Conservation (phyloP, 92 coral and sea anemone genomes). For the Umimayanthus chanpuru region DNA sequence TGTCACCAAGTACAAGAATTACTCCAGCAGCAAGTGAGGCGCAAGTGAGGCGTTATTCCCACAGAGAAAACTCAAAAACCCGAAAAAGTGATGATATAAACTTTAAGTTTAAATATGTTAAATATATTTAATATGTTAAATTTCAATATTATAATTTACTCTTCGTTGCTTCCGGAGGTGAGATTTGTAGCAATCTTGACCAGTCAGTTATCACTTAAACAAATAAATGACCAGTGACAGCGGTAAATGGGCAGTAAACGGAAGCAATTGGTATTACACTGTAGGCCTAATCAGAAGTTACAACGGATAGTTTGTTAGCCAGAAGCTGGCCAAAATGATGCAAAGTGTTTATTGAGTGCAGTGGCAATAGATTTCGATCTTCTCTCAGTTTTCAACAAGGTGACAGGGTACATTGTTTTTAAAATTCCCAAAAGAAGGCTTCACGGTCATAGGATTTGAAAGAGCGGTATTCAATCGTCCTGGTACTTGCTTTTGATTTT, state of each 20-base stretch:
- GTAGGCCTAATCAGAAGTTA: neutral
- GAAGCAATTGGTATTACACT: neutral
- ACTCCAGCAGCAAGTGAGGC: slow-evolving; percentile 43
- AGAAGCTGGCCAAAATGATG: neutral
- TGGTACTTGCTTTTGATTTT: too few relatives aligned
- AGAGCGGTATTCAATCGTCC: too few relatives aligned
- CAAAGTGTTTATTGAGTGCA: neutral
- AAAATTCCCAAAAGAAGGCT: too few relatives aligned
- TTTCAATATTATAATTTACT: too few relatives aligned
- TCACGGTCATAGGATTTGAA: too few relatives aligned
- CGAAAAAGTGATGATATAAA: neutral
- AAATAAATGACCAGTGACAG: too few relatives aligned
- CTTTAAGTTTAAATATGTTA: too few relatives aligned
- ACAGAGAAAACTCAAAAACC: neutral
- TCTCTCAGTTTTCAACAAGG: too few relatives aligned
- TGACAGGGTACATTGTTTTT: neutral
- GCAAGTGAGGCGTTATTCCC: slow-evolving; percentile 14
- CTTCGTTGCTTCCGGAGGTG: too few relatives aligned
- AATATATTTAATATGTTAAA: too few relatives aligned
- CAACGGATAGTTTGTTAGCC: neutral
- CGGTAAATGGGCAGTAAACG: slow-evolving; percentile 10
- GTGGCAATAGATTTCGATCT: neutral
- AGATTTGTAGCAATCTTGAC: too few relatives aligned
- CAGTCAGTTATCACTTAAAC: too few relatives aligned
- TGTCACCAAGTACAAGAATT: slow-evolving; percentile 26